Evolutionary conservation across 2,113 vertebrate species (phyloP).

Genomic region (Scomber colias): DNA sequence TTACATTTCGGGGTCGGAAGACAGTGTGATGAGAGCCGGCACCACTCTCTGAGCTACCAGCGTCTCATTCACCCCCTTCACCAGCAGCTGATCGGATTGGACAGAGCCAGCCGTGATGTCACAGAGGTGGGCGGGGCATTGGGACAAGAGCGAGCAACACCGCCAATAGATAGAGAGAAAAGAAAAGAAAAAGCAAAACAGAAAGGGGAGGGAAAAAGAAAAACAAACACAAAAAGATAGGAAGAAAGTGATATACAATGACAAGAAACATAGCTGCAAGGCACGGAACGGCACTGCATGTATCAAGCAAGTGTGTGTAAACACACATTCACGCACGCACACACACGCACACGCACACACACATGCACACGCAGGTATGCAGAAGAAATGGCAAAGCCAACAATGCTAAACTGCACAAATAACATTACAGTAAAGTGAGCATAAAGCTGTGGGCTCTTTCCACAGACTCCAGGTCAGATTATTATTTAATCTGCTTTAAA

Average conservation of each 20-base stretch:
- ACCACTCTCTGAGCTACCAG: slow-evolving; percentile 99
- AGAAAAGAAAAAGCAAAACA: slow-evolving; percentile 54
- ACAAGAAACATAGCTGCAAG: slow-evolving; percentile 79
- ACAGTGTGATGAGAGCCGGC: slow-evolving; percentile 99
- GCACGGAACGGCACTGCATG: slow-evolving; percentile 69
- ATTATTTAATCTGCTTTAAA: not conserved
- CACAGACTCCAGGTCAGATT: slow-evolving; percentile 65
- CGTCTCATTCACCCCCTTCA: slow-evolving; percentile 99
- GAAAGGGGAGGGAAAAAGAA: slow-evolving; percentile 65
- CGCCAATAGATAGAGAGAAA: slow-evolving; percentile 78
- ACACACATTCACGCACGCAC: slow-evolving; percentile 25
- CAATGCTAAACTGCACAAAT: slow-evolving; percentile 81
- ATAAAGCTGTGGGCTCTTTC: slow-evolving; percentile 48
- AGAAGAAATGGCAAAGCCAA: slow-evolving; percentile 86
- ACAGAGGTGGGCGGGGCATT: slow-evolving; percentile 79
- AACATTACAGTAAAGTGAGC: slow-evolving; percentile 73
- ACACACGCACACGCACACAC: slow-evolving; percentile 30
- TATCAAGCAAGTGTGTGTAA: slow-evolving; percentile 63
- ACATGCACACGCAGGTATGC: slow-evolving; percentile 61
- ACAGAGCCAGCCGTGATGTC: slow-evolving; percentile 82
- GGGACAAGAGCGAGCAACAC: slow-evolving; percentile 90
- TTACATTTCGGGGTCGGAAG: slow-evolving; percentile 99
- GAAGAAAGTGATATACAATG: slow-evolving; percentile 85
- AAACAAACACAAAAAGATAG: slow-evolving; percentile 74
- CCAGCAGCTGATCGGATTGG: slow-evolving; percentile 97